These are phyloP conservation scores for Sogatella furcifera DNA, from an alignment of 1,140 invertebrate genomes.

Conservation along the genomic window DNA sequence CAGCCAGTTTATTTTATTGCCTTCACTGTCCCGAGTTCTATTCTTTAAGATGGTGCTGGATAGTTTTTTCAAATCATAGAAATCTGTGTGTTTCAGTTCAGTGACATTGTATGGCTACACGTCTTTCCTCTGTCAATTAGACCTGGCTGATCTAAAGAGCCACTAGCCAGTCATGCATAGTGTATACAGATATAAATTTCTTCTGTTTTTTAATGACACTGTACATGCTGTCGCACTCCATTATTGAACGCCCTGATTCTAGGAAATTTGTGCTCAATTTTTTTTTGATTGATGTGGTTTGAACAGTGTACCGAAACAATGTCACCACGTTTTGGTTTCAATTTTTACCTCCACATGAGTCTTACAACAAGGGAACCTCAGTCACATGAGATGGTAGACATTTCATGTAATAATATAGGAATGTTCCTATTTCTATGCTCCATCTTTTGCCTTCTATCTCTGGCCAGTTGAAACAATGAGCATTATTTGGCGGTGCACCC, in stretches of 20 bases:
- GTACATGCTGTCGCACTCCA: constrained; percentile 18
- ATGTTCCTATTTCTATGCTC: no score
- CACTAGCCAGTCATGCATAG: no score
- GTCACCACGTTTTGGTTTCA: constrained; percentile 17
- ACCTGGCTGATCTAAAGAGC: no score
- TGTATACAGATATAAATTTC: no score
- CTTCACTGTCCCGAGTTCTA: not conserved
- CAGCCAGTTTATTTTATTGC: not conserved
- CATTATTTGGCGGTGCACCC: constrained; percentile 11
- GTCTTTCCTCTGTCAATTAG: no score
- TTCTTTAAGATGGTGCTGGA: no score
- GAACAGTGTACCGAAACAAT: constrained; percentile 13
- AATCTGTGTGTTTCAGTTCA: no score
- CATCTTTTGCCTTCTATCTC: constrained; percentile 19
- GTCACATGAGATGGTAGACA: constrained; percentile 13
- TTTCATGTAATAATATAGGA: constrained; percentile 12
- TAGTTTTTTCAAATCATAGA: no score
- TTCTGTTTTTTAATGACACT: no score
- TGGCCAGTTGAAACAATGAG: constrained; percentile 15
- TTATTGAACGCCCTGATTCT: constrained; percentile 14
- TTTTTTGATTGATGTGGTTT: constrained; percentile 10
- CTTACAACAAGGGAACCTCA: constrained; percentile 17
- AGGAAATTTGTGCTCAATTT: constrained; percentile 17
- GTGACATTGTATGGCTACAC: no score
- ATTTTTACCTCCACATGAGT: constrained; percentile 21